Evolutionary conservation across 2,888 invertebrate species (phyloP).

Genomic region (Callyntrura sp.): DNA sequence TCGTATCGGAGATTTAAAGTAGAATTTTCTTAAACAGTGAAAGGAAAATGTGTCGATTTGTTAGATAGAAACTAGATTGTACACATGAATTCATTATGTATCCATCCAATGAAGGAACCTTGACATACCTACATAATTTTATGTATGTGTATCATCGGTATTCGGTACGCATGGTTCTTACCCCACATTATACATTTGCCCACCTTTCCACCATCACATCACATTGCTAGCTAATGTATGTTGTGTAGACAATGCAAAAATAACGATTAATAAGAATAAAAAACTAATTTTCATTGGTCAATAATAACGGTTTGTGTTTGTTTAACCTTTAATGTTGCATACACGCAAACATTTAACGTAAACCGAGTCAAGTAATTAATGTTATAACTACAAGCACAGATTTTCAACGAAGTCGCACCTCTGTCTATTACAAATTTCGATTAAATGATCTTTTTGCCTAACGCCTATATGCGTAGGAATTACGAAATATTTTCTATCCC

Average conservation of each 20-base stretch:
- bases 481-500: too few relatives aligned
- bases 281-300: constrained; percentile 43
- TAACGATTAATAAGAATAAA: constrained; percentile 52
- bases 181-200: constrained; percentile 50
- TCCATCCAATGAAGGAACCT: not conserved
- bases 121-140: constrained; percentile 5
- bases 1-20: not conserved
- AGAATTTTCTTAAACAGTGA: not conserved
- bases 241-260: constrained; percentile 76
- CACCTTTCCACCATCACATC: constrained; percentile 49
- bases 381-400: too few relatives aligned
- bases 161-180: constrained; percentile 2
- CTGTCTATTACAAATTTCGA: too few relatives aligned
- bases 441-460: too few relatives aligned
- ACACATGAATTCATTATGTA: not conserved
- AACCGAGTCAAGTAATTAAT: too few relatives aligned
- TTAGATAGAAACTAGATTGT: constrained; percentile 8
- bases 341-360: too few relatives aligned
- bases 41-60: not conserved
- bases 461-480: too few relatives aligned
- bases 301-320: too few relatives aligned
- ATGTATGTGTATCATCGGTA: not conserved
- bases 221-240: constrained; percentile 33
- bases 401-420: too few relatives aligned
- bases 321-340: too few relatives aligned